Evolutionary conservation across 2,888 invertebrate genomes (phyloP), one percentile per base, ranked within the genome.

Genomic region (Apamea sordens): DNA sequence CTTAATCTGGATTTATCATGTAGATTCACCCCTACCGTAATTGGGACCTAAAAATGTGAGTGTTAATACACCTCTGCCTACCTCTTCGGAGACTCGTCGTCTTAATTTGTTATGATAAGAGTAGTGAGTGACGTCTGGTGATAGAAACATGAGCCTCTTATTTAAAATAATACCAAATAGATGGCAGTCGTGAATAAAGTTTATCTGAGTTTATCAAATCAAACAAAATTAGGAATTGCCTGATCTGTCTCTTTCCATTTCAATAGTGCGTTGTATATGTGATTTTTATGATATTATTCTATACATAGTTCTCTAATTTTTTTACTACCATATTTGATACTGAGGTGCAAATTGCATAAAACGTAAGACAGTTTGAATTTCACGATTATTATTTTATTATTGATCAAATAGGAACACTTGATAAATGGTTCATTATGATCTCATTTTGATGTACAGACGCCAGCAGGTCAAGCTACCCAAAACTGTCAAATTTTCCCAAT

Each of bases 121-220:
- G 5, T 59, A 59, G 44, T 41, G 11, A 32, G 72, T 32, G 76
- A 73, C 76, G 73, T 73, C 76, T 76, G n/a, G 59, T 59, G 56
- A n/a, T 21, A 47, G 44, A 59, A 73, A 59, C 32, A 36, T 32
- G 59, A 73, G 28, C 11, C 11, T 28, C 15, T 41, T 24, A 53
- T 18, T 10, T 70, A 53, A 53, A 53, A 71, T 53, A n/a, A 71
- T n/a, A 24, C 6, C 2, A 24, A 64, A 32, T 73, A 73, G 65
- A 73, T 73, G 73, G 73, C 73, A 50, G 67, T 67, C 67, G 24
- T 73, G 18, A 47, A 15, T 24, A 24, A 64, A 64, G 53, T 36
- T 6, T 53, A 53, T 3, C 15, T 3, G 24, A 24, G 32, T 24
- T 36, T 24, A 50, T 5, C 32, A 53, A 70, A 32, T 32, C 5